Base-by-base conservation (phyloP, 1,140 invertebrate genomes). In the Gryon sp. region DNA sequence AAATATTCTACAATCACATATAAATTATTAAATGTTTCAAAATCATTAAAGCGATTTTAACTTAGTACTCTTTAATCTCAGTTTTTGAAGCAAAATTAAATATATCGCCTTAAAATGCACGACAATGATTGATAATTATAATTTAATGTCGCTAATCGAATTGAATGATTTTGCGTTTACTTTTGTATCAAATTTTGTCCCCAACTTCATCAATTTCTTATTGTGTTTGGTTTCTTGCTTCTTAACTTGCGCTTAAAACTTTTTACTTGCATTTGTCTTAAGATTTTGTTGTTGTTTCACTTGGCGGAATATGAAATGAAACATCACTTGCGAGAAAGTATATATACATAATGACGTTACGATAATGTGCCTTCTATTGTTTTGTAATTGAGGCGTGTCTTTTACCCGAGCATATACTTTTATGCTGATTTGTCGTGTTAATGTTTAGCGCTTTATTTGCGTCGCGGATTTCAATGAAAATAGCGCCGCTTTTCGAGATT, bases 361-460 rank as follows among this genome's bases (percentile, higher is more conserved):
- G 34, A 66, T 74, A 74, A 66, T 59, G 36, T 45, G 52, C 50
- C 50, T 60, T 60, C 60, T 34, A 59, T 74, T 74, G 60, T 74
- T 74, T 74, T 34, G 50, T 74, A 65, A 74, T 65, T 74, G 70
- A 59, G 38, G 26, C 52, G 26, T 55, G 57, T 46, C 41, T 63
- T n/a, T n/a, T 34, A 22, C 16, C 11, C 14, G 52, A 32, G 36
- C 19, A 52, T 9, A 65, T 59, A n/a, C n/a, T 74, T 74, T 74
- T 74, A 74, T 65, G 70, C 57, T 74, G 59, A 74, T 74, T 59
- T 52, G 43, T 59, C 70, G 52, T 63, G 70, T 74, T 74, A 65
- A 65, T 65, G 70, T 74, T 57, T 65, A 59, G 24, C 52, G 43
- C 38, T 59, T n/a, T 52, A 22, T 65, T 65, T 65, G 26, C 36